Evolutionary conservation across 2,888 invertebrate species (phyloP), one percentile per base, ranked within the genome.

Genomic region (Archaeoteleia sp.): DNA sequence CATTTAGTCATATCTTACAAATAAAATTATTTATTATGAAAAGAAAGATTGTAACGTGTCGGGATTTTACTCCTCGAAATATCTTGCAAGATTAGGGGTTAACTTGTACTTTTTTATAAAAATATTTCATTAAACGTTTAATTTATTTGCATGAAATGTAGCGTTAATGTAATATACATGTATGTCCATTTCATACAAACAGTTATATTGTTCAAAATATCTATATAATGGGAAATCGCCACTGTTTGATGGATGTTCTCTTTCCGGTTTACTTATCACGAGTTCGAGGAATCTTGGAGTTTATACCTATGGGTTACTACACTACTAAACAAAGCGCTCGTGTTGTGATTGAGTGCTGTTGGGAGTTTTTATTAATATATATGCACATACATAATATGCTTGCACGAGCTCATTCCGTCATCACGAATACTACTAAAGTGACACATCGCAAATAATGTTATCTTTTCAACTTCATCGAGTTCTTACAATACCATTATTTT

Each of bases 191-290:
- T n/a, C n/a, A n/a, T n/a, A n/a, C n/a, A n/a, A n/a, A n/a, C n/a
- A n/a, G n/a, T n/a, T n/a, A n/a, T n/a, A n/a, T n/a, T n/a, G n/a
- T n/a, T n/a, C n/a, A 14, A 57, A 39, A 57, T 45, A 49, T 51
- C n/a, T n/a, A n/a, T n/a, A n/a, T n/a, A n/a, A n/a, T n/a, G n/a
- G n/a, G n/a, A n/a, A n/a, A 13, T 13, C 43, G 17, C 20, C 51
- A 37, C 51, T 43, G 48, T 48, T 54, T 49, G 60, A 55, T 60
- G 60, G 45, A 55, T 43, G 55, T 49, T 49, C 57, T 42, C 40
- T 46, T 55, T 57, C 58, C 67, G 62, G 53, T 58, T 68, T 68
- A 58, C 49, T 53, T 63, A 58, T 60, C 46, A 37, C 62, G 54
- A 48, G 54, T 65, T 51, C 62, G 32, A 45, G 62, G 62, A 53